Percentiles rank a stretch among this genome's conserved stretches.
Conservation (phyloP, 2,797 vertebrate species). For the Choloepus didactylus region DNA sequence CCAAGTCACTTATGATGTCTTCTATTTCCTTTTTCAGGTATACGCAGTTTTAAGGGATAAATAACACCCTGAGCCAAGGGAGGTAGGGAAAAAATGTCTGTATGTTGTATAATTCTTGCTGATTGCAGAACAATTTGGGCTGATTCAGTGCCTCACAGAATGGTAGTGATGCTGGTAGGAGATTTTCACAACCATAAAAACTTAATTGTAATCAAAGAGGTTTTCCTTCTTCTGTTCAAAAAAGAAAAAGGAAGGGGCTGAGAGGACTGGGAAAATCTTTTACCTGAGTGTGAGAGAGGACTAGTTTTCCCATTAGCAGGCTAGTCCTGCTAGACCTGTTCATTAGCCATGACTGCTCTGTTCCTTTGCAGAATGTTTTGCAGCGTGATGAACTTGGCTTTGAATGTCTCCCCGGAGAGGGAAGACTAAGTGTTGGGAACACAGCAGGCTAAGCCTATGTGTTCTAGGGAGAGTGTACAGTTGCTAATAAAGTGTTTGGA, state of each 20-base stretch:
- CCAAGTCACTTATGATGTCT: not conserved
- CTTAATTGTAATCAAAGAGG: constrained; percentile 68
- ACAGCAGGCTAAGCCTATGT: constrained; percentile 72
- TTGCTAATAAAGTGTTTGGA: constrained; percentile 84
- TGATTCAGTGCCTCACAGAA: not conserved
- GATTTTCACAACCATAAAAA: constrained; percentile 52
- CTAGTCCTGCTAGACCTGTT: constrained; percentile 67
- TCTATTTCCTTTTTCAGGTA: not conserved
- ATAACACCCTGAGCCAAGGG: not conserved
- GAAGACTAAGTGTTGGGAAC: constrained; percentile 68
- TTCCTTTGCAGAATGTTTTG: constrained; percentile 68
- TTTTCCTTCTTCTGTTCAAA: constrained; percentile 51
- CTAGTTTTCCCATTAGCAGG: constrained; percentile 75
- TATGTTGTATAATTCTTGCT: constrained; percentile 13
- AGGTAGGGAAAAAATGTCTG: not conserved
- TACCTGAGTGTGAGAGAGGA: constrained; percentile 60
- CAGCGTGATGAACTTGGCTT: constrained; percentile 74
- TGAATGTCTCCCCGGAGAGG: constrained; percentile 70
- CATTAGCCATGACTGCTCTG: constrained; percentile 74
- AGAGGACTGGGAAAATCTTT: constrained; percentile 49
- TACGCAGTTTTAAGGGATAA: constrained; percentile 39
- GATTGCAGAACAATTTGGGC: not conserved
- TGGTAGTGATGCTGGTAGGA: constrained; percentile 34
- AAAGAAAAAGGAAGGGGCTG: constrained; percentile 13
- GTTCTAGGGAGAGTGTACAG: constrained; percentile 70